Base-by-base conservation (phyloP, 2,113 vertebrate species). In the Puntigrus tetrazona region DNA sequence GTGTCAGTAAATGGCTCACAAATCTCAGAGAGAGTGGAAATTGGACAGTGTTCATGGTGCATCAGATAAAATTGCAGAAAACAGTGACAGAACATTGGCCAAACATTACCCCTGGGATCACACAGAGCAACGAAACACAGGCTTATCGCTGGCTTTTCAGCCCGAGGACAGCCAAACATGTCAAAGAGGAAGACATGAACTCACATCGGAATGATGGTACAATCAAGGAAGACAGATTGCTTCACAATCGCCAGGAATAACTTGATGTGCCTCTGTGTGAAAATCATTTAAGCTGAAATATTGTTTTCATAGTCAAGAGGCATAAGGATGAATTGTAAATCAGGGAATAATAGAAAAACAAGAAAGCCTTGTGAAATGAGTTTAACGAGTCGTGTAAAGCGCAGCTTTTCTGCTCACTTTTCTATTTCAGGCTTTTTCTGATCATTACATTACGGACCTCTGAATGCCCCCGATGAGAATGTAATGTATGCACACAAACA, bases 181-280 rank as follows among this genome's bases (percentile, higher is more conserved):
- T 72, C 73, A 67, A 84, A 77, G 47, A 77, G 29, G 43, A 67
- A 67, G 43, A 31, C 79, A 52, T 69, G 63, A 47, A 81, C 41
- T 52, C 63, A 36, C 61, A 81, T 69, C 69, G 79, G 79, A 81
- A 81, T 81, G 79, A 81, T 69, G 63, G 43, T 67, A 81, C 79
- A 69, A 81, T 81, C 79, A 81, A 31, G 29, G 1, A n/a, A 69
- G 79, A 81, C 63, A 67, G 45, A 69, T 70, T 67, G 61, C 63
- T 67, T 67, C 27, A 34, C 27, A 81, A 81, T 81, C 20, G 4
- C 63, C 61, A 52, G 63, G 63, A 81, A 81, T 52, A 81, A 69
- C 59, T 34, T 80, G 76, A 78, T 41, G 34, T 25, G 76, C 36
- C 52, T 38, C 38, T 47, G 59, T 29, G 63, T 67, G 79, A 50